A percentile compares a stretch with the other conserved stretches of the same genome.
Conservation (phyloP, 2,797 vertebrate species). For the Enteromius fasciolatus region DNA sequence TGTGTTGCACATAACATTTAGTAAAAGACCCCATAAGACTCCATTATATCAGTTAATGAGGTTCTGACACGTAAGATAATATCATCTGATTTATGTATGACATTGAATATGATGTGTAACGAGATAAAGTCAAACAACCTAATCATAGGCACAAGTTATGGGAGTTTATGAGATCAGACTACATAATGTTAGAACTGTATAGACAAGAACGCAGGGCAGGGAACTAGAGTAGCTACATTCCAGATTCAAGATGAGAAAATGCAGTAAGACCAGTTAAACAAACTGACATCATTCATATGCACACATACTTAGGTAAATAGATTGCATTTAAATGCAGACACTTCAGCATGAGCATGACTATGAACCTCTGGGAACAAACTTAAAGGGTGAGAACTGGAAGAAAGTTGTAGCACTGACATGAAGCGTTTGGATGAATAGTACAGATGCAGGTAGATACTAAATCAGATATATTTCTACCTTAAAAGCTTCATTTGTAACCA, state of each 20-base stretch:
- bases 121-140: neutral
- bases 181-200: neutral
- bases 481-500: neutral
- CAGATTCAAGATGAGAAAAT: constrained; percentile 12
- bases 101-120: neutral
- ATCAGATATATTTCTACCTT: neutral
- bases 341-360: constrained; percentile 7
- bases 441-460: neutral
- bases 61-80: neutral
- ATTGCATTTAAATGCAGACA: neutral
- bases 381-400: neutral
- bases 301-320: constrained; percentile 10
- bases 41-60: neutral
- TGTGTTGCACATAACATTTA: neutral
- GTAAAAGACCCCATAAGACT: neutral
- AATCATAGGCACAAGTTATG: neutral
- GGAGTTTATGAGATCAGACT: neutral
- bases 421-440: neutral
- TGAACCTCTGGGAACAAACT: neutral
- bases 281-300: constrained; percentile 3
- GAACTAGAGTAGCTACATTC: constrained; percentile 17
- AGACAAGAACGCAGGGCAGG: neutral
- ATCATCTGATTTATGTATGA: neutral
- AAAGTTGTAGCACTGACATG: neutral
- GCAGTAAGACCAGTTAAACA: constrained; percentile 20